Conservation (phyloP, 1,140 invertebrate genomes). For the Lasioglossum baleicum region DNA sequence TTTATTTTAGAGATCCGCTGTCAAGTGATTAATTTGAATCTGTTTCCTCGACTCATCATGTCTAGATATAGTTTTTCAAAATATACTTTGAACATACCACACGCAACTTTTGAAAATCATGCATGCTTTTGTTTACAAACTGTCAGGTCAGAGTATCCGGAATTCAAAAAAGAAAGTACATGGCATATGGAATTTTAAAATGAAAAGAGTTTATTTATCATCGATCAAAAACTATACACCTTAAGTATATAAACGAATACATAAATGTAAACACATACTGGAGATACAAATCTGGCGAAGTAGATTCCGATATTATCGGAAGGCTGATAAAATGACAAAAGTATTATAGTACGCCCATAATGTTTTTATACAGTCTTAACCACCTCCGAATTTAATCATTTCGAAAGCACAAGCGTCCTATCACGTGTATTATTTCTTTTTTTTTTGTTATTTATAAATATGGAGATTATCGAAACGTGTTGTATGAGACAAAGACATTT, state of each 20-base stretch:
- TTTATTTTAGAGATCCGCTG: too few species aligned
- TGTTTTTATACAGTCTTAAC: conserved; percentile 54
- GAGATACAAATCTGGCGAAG: conserved; percentile 48
- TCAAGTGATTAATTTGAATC: too few species aligned
- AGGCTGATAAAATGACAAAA: conserved; percentile 44
- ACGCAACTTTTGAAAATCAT: too few species aligned
- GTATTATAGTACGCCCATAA: conserved; percentile 23
- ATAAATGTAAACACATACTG: conserved; percentile 45
- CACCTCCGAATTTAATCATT: conserved; percentile 36
- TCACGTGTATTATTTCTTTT: conserved; percentile 5
- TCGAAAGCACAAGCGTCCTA: conserved; percentile 29
- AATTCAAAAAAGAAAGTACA: not conserved
- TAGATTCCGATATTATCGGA: conserved; percentile 18
- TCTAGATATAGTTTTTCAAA: too few species aligned
- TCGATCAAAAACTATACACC: conserved; percentile 61
- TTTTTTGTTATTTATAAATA: conserved; percentile 35
- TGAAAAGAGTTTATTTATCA: conserved; percentile 58
- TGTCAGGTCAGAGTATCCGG: too few species aligned
- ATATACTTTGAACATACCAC: too few species aligned
- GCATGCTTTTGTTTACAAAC: too few species aligned
- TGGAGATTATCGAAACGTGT: conserved; percentile 38
- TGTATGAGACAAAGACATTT: conserved; percentile 33
- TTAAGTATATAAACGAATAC: conserved; percentile 55
- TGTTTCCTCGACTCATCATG: too few species aligned
- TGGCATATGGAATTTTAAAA: conserved; percentile 43